Conservation (phyloP, 1,140 invertebrate species). For the Palaemon carinicauda region DNA sequence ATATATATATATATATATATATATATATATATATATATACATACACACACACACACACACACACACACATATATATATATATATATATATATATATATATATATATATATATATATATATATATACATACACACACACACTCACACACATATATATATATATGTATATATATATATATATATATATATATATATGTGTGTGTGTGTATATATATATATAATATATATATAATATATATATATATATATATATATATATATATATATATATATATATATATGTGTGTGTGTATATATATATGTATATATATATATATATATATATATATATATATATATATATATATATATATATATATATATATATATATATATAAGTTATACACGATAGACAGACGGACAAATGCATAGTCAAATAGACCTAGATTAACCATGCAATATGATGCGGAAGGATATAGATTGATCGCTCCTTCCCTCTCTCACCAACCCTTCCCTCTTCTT, state of each 20-base stretch:
- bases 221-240: neutral
- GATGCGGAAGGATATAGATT: neutral
- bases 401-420: no score
- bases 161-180: neutral
- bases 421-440: neutral
- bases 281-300: neutral
- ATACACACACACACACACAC: neutral
- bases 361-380: neutral
- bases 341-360: neutral
- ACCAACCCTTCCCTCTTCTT: no score
- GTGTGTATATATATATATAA: neutral
- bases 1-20: neutral
- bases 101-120: neutral
- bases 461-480: no score
- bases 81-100: neutral
- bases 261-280: neutral
- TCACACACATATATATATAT: neutral
- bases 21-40: neutral
- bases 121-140: neutral
- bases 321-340: no score
- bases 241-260: neutral
- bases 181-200: neutral
- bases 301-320: no score
- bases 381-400: neutral
- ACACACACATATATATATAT: neutral